A percentile compares a stretch with the other conserved stretches of the same genome.
phyloP scores from a whole-genome alignment of 2,113 vertebrate genomes.

The Gasterosteus aculeatus region DNA sequence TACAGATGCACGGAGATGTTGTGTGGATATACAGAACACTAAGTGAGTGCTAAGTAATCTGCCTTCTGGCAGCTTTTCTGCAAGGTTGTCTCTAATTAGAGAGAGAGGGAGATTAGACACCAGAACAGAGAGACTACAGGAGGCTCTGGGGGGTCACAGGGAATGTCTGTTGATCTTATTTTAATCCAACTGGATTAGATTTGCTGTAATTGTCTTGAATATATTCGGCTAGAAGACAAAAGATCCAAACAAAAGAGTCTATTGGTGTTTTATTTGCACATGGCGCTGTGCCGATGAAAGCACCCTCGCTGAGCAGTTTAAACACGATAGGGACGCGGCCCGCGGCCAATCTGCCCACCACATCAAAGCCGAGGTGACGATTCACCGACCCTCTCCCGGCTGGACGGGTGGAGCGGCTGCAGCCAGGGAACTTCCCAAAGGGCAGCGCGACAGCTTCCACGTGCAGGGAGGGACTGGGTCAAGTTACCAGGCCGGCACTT shows the following conservation, averaged over 20 bases:
- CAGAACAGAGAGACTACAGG: constrained; percentile 1
- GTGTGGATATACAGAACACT: constrained; percentile 18
- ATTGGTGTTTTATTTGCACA: neutral
- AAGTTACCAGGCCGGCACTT: constrained; percentile 58
- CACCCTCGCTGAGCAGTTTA: constrained; percentile 19
- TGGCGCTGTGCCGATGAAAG: too few species aligned
- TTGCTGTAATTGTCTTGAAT: constrained; percentile 13
- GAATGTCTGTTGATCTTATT: constrained; percentile 37
- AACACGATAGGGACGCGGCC: constrained; percentile 33
- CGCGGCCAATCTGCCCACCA: constrained; percentile 16
- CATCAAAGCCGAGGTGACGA: constrained; percentile 53
- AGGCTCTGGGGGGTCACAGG: constrained; percentile 8
- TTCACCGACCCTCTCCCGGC: constrained; percentile 10
- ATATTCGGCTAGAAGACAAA: neutral
- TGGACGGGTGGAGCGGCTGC: constrained; percentile 11
- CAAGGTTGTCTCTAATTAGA: constrained; percentile 49
- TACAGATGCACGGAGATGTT: constrained; percentile 9
- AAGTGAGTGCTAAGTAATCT: constrained; percentile 31
- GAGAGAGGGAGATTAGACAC: constrained; percentile 52
- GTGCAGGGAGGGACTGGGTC: constrained; percentile 34
- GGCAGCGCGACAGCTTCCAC: constrained; percentile 21
- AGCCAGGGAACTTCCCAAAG: constrained; percentile 69
- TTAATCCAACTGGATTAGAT: constrained; percentile 35
- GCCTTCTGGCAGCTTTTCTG: constrained; percentile 40
- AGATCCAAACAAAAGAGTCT: neutral